Evolutionary conservation across 2,113 vertebrate genomes (phyloP).

Genomic region (Choloepus hoffmanni): DNA sequence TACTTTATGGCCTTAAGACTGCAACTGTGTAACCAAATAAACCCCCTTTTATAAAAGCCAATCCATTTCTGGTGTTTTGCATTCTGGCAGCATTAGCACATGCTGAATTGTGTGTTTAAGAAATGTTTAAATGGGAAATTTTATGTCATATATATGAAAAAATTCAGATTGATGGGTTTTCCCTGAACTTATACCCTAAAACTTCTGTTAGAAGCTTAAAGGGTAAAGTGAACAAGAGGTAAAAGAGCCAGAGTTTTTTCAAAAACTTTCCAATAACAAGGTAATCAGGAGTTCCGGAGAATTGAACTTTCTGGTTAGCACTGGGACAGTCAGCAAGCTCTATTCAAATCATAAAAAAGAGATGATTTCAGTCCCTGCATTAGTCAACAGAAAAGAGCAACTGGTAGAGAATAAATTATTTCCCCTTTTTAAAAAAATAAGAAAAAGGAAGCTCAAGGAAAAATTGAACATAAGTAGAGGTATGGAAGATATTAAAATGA

Average conservation of each 20-base stretch:
- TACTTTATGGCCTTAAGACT: no score
- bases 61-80: no score
- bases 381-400: not conserved
- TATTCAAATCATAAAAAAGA: not conserved
- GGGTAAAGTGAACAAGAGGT: not conserved
- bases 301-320: not conserved
- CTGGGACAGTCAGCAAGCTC: not conserved
- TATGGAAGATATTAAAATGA: not conserved
- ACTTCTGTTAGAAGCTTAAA: not conserved
- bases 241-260: not conserved
- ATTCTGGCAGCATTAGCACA: no score
- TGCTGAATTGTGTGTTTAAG: no score
- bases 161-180: fast-evolving
- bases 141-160: no score
- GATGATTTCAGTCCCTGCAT: no score
- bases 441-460: not conserved
- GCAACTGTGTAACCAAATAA: no score
- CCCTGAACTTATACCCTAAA: not conserved
- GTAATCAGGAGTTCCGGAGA: not conserved
- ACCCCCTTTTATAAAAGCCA: no score
- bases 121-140: no score
- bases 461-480: not conserved
- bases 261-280: not conserved
- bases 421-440: no score
- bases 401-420: no score